phyloP scores from a whole-genome alignment of 2,888 invertebrate genomes.

The Oligia fasciuncula region DNA sequence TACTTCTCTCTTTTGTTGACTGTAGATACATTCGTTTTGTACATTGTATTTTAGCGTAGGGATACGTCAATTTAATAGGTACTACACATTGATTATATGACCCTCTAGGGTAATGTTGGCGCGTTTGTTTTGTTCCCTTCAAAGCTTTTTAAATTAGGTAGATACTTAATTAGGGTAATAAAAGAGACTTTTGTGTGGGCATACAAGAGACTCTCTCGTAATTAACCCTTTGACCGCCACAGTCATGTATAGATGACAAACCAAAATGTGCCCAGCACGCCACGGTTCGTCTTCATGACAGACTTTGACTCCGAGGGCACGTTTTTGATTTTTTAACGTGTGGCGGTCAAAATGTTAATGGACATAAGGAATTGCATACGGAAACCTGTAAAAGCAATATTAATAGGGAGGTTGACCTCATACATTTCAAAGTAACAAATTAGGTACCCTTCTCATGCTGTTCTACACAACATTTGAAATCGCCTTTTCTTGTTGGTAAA shows the following conservation, averaged over 20 bases:
- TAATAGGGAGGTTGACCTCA: background rate
- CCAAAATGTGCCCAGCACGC: too few relatives aligned
- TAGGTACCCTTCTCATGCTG: background rate
- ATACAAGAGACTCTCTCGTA: background rate
- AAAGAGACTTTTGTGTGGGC: background rate
- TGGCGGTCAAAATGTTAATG: too few relatives aligned
- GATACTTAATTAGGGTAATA: slow-evolving; percentile 23
- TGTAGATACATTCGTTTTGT: background rate
- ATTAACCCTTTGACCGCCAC: too few relatives aligned
- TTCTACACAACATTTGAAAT: too few relatives aligned
- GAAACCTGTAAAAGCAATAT: slow-evolving; percentile 1
- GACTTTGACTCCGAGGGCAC: too few relatives aligned
- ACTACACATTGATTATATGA: slow-evolving; percentile 1
- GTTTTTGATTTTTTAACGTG: too few relatives aligned
- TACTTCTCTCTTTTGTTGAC: too few relatives aligned
- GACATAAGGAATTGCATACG: background rate
- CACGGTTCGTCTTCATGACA: too few relatives aligned
- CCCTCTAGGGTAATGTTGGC: slow-evolving; percentile 14
- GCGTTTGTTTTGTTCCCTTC: background rate
- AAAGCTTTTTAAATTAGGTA: slow-evolving; percentile 13
- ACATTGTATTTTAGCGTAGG: background rate
- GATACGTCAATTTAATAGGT: slow-evolving; percentile 6
- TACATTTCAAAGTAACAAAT: background rate
- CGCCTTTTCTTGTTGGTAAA: background rate
- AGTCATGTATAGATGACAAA: too few relatives aligned